phyloP scores from a whole-genome alignment of 2,113 vertebrate species.

The Phodopus roborovskii region DNA sequence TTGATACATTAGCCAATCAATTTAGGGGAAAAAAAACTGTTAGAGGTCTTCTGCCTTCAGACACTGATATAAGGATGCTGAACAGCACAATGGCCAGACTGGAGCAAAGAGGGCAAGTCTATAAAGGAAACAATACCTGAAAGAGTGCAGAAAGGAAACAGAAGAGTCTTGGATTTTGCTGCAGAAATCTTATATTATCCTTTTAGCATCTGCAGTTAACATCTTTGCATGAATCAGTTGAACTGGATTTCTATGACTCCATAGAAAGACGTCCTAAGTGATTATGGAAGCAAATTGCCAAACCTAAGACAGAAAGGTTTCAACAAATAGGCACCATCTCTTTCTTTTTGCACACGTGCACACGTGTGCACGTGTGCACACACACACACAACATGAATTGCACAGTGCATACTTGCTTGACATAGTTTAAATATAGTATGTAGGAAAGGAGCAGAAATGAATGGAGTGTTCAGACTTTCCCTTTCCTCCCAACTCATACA shows the following conservation, averaged over 20 bases:
- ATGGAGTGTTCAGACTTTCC: background rate
- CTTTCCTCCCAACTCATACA: background rate
- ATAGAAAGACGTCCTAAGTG: background rate
- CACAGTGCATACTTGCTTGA: background rate
- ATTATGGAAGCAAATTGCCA: background rate
- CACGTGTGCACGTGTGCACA: background rate
- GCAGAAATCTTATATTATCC: background rate
- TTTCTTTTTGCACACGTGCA: background rate
- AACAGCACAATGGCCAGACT: background rate
- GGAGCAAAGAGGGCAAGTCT: background rate
- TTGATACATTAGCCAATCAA: background rate
- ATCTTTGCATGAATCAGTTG: background rate
- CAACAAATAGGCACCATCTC: background rate
- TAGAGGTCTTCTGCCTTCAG: background rate
- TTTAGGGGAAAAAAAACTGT: background rate
- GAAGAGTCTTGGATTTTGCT: background rate
- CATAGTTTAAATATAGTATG: background rate
- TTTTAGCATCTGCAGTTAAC: background rate
- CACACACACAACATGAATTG: background rate
- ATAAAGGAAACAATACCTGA: background rate
- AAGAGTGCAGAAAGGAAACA: background rate
- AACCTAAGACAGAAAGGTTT: background rate
- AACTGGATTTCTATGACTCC: slow-evolving; percentile 15
- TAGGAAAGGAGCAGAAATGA: slow-evolving; percentile 23
- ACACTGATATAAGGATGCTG: background rate